Evolutionary conservation across 2,797 vertebrate genomes (phyloP), one percentile per base, ranked within the genome.

Genomic region (Arrhamphus sclerolepis): DNA sequence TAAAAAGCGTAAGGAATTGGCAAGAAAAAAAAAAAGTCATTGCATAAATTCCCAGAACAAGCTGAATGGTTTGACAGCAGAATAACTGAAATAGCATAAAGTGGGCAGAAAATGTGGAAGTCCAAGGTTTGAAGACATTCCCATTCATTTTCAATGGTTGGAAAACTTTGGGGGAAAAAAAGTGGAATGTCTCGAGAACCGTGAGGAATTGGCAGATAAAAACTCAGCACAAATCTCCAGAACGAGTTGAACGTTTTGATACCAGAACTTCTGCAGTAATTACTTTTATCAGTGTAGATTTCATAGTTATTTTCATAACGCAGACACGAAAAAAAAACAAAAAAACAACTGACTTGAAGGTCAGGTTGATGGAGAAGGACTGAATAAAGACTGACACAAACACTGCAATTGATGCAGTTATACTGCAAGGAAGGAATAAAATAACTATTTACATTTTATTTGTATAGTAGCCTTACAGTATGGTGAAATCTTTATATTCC

Each of bases 391-490:
- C 29, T 6, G 50, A 57, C 52, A 58, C n/a, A 67, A 72, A 75
- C 41, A 66, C 60, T 59, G 52, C 62, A 46, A 62, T 47, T 2
- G 64, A 55, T 59, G 63, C 66, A 80, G 63, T 31, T 59, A 66
- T 69, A 42, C 72, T 76, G 69, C 75, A 75, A 74, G 63, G 56
- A 62, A 80, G 56, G 57, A 77, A 58, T 60, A 80, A 72, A 76
- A 55, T 34, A 78, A 76, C 56, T 88, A 80, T 91, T 78, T 89
- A 92, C 89, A 91, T 49, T 42, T 72, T 76, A 79, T 83, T 72
- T 66, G 66, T 78, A 75, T 70, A 70, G 62, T 17, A 73, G 24
- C 46, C 72, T 62, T 80, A 81, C 66, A 82, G 72, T 80, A 82
- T 74, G 70, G 71, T 51, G 43, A 74, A 80, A 41, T 72, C 65